phyloP scores from a whole-genome alignment of 2,888 invertebrate species.

The Ellobium chinense region DNA sequence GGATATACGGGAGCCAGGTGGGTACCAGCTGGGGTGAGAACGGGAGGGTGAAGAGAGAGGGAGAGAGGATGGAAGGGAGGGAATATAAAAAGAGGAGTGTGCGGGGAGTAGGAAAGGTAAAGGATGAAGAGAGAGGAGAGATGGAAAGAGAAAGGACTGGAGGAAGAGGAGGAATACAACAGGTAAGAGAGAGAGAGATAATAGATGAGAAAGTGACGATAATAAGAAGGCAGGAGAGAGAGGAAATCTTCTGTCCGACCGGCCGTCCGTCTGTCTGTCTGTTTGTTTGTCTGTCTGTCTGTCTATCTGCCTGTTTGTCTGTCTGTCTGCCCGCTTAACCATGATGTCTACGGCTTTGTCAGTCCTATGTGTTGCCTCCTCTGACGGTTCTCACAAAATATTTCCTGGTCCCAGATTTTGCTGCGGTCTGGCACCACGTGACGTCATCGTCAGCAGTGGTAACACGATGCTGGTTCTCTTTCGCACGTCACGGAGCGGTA shows the following conservation, averaged over 20 bases:
- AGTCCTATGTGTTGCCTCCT: not conserved
- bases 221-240: no score
- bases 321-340: not conserved
- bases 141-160: not conserved
- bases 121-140: not conserved
- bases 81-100: not conserved
- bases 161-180: not conserved
- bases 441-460: slow-evolving; percentile 27
- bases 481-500: slow-evolving; percentile 22
- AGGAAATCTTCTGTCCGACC: not conserved
- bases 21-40: no score
- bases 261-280: not conserved
- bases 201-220: no score
- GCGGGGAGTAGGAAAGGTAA: no score
- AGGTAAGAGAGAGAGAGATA: no score
- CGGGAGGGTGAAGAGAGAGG: not conserved
- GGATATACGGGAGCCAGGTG: slow-evolving; percentile 47
- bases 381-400: not conserved
- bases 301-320: not conserved
- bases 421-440: slow-evolving; percentile 41
- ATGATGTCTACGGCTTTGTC: not conserved
- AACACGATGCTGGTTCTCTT: slow-evolving; percentile 45
- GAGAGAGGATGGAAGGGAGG: not conserved
- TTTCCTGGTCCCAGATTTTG: slow-evolving; percentile 38
- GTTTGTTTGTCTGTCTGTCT: not conserved